phyloP scores from a whole-genome alignment of 2,113 vertebrate genomes.

The Azemiops feae region DNA sequence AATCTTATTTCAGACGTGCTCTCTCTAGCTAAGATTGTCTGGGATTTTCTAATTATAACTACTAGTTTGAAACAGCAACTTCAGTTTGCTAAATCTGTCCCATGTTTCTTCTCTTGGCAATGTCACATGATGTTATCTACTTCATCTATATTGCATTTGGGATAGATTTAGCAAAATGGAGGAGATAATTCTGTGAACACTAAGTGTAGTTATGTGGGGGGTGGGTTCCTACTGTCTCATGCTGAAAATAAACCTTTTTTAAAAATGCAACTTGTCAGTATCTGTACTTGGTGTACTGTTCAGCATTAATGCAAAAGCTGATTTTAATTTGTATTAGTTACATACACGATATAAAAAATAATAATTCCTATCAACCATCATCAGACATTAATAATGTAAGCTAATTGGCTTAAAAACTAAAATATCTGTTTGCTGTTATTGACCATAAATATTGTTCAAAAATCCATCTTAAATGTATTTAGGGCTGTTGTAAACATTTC shows the following conservation, averaged over 20 bases:
- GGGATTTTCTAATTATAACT: constrained; percentile 37
- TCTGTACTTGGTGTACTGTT: neutral
- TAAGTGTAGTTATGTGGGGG: neutral
- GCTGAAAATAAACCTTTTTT: fast-evolving
- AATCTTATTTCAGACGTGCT: constrained; percentile 21
- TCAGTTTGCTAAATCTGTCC: constrained; percentile 7
- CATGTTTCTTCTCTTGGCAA: constrained; percentile 36
- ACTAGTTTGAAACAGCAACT: neutral
- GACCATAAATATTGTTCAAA: neutral
- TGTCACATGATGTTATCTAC: constrained; percentile 40
- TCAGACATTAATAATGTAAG: neutral
- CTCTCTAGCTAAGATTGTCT: constrained; percentile 6
- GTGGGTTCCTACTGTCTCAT: neutral
- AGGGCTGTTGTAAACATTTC: neutral
- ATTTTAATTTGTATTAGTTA: fast-evolving
- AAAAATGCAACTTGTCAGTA: neutral
- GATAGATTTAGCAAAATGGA: constrained; percentile 46
- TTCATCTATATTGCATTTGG: constrained; percentile 23
- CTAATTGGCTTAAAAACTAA: neutral
- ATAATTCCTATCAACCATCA: neutral
- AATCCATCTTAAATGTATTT: neutral
- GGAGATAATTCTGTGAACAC: constrained; percentile 15
- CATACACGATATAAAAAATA: neutral
- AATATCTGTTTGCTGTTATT: neutral
- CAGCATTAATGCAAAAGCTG: neutral